A percentile compares a stretch with the other conserved stretches of the same genome.
These are phyloP conservation scores for Apantesis nais DNA, from an alignment of 2,888 invertebrate species.

Conservation along the genomic window DNA sequence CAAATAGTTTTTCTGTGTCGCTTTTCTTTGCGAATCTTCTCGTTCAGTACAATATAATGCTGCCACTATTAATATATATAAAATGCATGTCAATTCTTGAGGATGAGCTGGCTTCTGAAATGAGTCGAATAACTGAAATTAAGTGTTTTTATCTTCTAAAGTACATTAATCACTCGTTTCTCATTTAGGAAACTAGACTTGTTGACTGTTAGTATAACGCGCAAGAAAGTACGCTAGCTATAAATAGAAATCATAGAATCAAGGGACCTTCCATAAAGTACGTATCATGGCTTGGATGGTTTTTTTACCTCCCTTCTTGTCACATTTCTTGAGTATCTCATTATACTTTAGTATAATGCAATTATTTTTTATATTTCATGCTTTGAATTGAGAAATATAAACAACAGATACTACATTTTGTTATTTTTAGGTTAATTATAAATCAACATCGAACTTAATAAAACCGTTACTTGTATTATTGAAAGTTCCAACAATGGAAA, in stretches of 20 bases:
- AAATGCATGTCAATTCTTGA: neutral
- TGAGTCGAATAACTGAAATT: slow-evolving; percentile 17
- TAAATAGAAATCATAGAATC: slow-evolving; percentile 54
- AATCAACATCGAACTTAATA: too few species aligned
- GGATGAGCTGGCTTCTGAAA: neutral
- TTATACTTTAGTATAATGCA: too few species aligned
- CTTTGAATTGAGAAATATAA: too few species aligned
- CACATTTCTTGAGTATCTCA: too few species aligned
- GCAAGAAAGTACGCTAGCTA: slow-evolving; percentile 63
- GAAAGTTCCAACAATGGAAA: too few species aligned
- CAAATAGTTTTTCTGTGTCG: slow-evolving; percentile 67
- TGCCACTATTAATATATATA: neutral
- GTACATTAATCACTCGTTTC: slow-evolving; percentile 38
- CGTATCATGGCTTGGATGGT: too few species aligned
- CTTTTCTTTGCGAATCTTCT: slow-evolving; percentile 64
- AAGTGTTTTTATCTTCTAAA: slow-evolving; percentile 33
- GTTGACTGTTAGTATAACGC: slow-evolving; percentile 39
- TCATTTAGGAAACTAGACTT: slow-evolving; percentile 58
- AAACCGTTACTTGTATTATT: too few species aligned
- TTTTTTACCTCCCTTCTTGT: too few species aligned
- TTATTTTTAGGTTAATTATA: too few species aligned
- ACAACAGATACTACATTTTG: too few species aligned
- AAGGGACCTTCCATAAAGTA: neutral
- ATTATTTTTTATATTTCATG: too few species aligned
- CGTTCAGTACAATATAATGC: neutral